A percentile compares a stretch with the other conserved stretches of the same genome.
Evolutionary conservation across 2,797 vertebrate genomes (phyloP).

Genomic region (Mormyrus proboscirostris): DNA sequence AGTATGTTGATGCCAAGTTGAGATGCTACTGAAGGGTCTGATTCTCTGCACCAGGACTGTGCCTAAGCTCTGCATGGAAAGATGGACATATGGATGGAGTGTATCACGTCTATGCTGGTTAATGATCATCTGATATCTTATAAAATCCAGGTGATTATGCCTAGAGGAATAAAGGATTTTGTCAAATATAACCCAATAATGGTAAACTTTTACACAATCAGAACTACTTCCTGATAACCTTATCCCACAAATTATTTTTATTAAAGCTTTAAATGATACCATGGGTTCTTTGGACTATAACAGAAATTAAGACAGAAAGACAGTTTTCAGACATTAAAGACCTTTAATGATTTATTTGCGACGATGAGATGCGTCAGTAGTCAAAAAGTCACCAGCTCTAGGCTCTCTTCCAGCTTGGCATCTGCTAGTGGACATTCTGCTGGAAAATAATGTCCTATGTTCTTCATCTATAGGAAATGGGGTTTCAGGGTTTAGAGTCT

Average conservation of each 20-base stretch:
- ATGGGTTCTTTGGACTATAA: background rate
- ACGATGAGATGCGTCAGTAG: background rate
- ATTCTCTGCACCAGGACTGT: background rate
- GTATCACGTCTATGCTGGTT: background rate
- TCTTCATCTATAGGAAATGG: slow-evolving; percentile 4
- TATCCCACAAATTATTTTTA: background rate
- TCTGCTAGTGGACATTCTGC: background rate
- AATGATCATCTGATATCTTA: background rate
- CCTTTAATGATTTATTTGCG: background rate
- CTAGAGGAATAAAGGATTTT: background rate
- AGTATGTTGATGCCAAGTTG: background rate
- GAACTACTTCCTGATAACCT: background rate
- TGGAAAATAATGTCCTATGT: background rate
- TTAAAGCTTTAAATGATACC: background rate
- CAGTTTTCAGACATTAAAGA: background rate
- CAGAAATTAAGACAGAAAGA: background rate
- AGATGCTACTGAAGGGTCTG: background rate
- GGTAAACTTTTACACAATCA: background rate
- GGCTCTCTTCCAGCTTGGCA: background rate
- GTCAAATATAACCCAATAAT: background rate
- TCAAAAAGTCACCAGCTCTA: background rate
- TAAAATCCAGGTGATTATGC: background rate
- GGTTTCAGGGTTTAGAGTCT: background rate
- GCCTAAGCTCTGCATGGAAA: background rate
- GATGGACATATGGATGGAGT: background rate